phyloP scores from a whole-genome alignment of 2,888 invertebrate species.

The Microctonus brassicae region DNA sequence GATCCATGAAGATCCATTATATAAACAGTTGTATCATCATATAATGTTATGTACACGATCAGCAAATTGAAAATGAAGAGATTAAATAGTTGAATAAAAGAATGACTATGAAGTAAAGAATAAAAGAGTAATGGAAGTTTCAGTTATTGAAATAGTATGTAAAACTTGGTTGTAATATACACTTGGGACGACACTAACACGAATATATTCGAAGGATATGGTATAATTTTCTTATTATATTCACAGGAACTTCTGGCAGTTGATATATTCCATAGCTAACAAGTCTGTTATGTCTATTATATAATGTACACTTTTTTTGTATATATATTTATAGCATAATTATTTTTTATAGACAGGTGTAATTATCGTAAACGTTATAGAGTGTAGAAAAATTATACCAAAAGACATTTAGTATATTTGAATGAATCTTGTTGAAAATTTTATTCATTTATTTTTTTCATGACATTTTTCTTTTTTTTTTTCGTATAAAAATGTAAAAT shows the following conservation, averaged over 20 bases:
- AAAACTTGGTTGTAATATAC: not conserved
- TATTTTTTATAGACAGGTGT: not conserved
- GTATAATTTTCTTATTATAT: constrained; percentile 19
- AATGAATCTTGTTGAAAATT: no score
- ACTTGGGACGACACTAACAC: not conserved
- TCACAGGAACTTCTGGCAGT: constrained; percentile 8
- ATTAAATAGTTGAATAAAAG: not conserved
- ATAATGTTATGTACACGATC: not conserved
- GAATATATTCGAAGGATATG: not conserved
- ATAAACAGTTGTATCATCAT: not conserved
- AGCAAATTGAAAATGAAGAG: not conserved
- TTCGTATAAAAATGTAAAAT: no score
- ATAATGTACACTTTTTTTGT: not conserved
- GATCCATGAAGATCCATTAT: no score
- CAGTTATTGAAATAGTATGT: not conserved
- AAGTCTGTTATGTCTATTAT: constrained; percentile 3
- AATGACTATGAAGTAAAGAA: not conserved
- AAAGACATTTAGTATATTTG: no score
- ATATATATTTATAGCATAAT: not conserved
- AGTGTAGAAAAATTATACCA: not conserved
- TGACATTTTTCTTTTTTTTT: no score
- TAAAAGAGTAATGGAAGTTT: not conserved
- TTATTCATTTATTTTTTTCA: no score
- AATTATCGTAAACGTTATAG: not conserved
- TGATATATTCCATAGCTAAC: not conserved